Evolutionary conservation across 2,797 vertebrate species (phyloP).

Genomic region (Balearica regulorum): DNA sequence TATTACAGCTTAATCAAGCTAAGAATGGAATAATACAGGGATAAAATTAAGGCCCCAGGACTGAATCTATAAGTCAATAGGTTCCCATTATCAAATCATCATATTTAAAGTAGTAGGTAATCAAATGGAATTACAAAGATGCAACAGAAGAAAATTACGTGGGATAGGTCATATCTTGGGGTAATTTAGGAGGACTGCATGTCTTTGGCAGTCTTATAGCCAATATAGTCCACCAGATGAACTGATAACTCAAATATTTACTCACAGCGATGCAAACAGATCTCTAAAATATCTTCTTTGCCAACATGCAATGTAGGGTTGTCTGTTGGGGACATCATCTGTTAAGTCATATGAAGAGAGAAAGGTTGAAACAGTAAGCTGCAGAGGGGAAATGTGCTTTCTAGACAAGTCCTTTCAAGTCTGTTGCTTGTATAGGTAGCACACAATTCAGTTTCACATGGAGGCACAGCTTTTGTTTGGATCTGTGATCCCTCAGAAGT

Average conservation of each 20-base stretch:
- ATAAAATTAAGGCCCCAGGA: not conserved
- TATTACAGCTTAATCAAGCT: not conserved
- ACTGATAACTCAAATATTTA: conserved; percentile 22
- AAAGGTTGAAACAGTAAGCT: not conserved
- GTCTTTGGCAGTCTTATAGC: not conserved
- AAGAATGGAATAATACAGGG: not conserved
- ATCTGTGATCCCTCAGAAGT: not conserved
- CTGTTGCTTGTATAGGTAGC: not conserved
- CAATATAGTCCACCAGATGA: not conserved
- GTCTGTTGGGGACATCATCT: not conserved
- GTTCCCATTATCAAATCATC: not conserved
- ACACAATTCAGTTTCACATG: not conserved
- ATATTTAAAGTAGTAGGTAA: not conserved
- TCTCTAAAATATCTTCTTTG: not conserved
- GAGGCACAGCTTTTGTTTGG: not conserved
- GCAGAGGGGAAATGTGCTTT: not conserved
- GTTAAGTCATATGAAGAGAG: not conserved
- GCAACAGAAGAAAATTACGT: not conserved
- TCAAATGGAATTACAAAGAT: not conserved
- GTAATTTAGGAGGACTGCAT: not conserved
- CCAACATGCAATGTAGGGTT: not conserved
- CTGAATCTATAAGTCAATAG: not conserved
- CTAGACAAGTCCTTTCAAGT: not conserved
- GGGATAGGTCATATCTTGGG: not conserved
- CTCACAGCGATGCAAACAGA: not conserved